A percentile compares a stretch with the other conserved stretches of the same genome.
These are phyloP conservation scores for Heteropelma amictum DNA, from an alignment of 2,888 invertebrate genomes.

Conservation along the genomic window DNA sequence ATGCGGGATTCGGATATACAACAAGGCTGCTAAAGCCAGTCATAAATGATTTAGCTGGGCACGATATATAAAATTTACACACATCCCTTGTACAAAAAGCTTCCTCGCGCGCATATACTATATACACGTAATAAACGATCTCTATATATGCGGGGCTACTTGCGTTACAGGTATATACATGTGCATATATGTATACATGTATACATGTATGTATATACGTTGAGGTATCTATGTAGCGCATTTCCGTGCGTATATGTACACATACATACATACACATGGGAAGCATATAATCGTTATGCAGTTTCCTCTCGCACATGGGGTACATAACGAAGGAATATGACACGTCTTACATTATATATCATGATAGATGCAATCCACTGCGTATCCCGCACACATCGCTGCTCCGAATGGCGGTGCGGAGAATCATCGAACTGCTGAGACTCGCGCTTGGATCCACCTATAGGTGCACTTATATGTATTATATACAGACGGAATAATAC, in stretches of 20 bases:
- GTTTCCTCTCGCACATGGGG: conserved; percentile 2
- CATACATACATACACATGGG: no score
- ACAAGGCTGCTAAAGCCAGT: conserved; percentile 14
- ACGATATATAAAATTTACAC: conserved; percentile 5
- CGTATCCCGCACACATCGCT: neutral
- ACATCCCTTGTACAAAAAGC: neutral
- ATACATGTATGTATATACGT: neutral
- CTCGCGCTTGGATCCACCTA: no score
- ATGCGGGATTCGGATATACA: neutral
- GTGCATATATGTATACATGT: neutral
- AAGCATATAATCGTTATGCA: conserved; percentile 35
- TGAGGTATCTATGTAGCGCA: conserved; percentile 6
- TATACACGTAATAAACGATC: no score
- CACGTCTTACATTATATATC: conserved; percentile 18
- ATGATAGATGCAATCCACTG: conserved; percentile 16
- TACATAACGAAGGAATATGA: neutral
- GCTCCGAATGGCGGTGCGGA: conserved; percentile 18
- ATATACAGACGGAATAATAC: conserved; percentile 36
- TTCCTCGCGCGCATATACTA: no score
- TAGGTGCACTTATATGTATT: conserved; percentile 38
- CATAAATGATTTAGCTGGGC: conserved; percentile 42
- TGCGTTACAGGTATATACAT: no score
- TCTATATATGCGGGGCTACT: neutral
- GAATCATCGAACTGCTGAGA: conserved; percentile 50
- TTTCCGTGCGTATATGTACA: conserved; percentile 32